Evolutionary conservation across 2,797 vertebrate species (phyloP).

Genomic region (Sebastes taczanowskii): DNA sequence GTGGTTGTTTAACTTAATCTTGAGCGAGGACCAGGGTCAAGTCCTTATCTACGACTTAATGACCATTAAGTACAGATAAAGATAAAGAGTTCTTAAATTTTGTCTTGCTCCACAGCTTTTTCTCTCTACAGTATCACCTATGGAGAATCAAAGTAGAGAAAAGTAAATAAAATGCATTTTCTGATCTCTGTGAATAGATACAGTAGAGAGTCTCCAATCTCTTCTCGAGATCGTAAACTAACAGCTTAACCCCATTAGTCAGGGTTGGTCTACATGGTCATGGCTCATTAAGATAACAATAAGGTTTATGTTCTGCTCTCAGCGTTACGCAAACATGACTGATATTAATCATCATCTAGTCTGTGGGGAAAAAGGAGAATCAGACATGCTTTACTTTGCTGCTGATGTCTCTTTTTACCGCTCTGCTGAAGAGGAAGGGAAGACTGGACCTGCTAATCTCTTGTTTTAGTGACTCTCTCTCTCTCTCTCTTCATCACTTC

Average conservation of each 20-base stretch:
- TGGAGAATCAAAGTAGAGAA: not conserved
- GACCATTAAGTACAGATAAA: not conserved
- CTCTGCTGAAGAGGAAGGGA: slow-evolving; percentile 13
- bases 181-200: slow-evolving; percentile 7
- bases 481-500: not conserved
- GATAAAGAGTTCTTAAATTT: not conserved
- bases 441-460: not conserved
- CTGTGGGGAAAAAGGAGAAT: slow-evolving; percentile 23
- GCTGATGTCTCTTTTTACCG: slow-evolving; percentile 55
- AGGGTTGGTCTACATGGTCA: slow-evolving; percentile 63
- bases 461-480: not conserved
- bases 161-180: not conserved
- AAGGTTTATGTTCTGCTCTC: slow-evolving; percentile 53
- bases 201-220: not conserved
- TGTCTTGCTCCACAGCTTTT: not conserved
- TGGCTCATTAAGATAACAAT: slow-evolving; percentile 72
- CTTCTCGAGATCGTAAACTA: slow-evolving; percentile 1
- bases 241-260: slow-evolving; percentile 66
- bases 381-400: slow-evolving; percentile 17
- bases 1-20: not conserved
- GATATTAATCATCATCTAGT: slow-evolving; percentile 68
- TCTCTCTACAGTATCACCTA: not conserved
- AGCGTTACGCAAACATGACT: slow-evolving; percentile 50
- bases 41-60: not conserved
- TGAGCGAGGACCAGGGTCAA: not conserved